Evolutionary conservation across 1,140 invertebrate species (phyloP).

Genomic region (Littorina saxatilis): DNA sequence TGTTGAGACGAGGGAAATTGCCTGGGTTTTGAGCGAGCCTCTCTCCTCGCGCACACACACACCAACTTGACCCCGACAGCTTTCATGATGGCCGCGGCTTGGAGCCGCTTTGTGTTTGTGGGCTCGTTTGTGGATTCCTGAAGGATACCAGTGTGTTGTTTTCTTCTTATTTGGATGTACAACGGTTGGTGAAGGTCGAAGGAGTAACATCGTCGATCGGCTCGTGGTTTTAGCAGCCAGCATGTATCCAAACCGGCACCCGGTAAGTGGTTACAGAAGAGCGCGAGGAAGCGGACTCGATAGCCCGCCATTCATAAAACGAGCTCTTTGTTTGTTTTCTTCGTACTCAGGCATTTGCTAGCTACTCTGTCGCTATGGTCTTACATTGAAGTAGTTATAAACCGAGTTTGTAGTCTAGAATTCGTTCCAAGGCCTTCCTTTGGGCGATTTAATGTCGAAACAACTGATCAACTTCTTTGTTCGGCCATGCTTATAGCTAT

Average conservation of each 20-base stretch:
- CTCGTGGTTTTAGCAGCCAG: conserved; percentile 30
- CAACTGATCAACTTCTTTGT: conserved; percentile 11
- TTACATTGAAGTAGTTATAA: background rate
- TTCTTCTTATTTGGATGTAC: conserved; percentile 29
- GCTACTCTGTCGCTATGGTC: background rate
- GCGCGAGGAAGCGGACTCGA: background rate
- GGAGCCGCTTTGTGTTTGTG: conserved; percentile 38
- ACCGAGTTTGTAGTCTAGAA: background rate
- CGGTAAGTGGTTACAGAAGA: conserved; percentile 67
- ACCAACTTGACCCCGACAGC: conserved; percentile 41
- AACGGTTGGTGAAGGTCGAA: conserved; percentile 16
- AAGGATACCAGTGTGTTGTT: conserved; percentile 5
- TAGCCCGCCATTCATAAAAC: conserved; percentile 27
- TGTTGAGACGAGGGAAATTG: conserved; percentile 32
- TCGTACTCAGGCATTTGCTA: background rate
- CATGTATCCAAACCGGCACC: conserved; percentile 75
- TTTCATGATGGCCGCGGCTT: conserved; percentile 34
- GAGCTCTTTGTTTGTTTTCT: conserved; percentile 27
- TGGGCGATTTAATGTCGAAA: background rate
- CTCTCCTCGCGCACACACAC: conserved; percentile 31
- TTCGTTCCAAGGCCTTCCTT: background rate
- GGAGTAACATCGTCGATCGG: conserved; percentile 15
- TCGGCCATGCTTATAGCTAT: conserved; percentile 13
- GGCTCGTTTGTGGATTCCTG: conserved; percentile 24
- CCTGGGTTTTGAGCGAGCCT: conserved; percentile 34